A percentile compares a stretch with the other conserved stretches of the same genome.
Evolutionary conservation across 2,797 vertebrate genomes (phyloP).

Genomic region (Enteromius trimaculatus): DNA sequence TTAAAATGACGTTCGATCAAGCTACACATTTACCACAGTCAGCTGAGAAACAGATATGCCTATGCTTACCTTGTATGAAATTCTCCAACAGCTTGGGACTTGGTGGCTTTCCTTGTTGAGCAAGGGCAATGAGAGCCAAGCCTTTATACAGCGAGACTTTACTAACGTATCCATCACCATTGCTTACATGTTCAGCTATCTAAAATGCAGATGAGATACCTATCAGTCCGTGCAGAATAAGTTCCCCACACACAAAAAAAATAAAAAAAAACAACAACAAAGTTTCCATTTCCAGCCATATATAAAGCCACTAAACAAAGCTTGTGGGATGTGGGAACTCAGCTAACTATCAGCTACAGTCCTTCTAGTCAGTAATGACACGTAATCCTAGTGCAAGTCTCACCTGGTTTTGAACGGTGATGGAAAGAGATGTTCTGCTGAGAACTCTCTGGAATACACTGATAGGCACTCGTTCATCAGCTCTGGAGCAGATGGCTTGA

Average conservation of each 20-base stretch:
- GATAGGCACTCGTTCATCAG: conserved; percentile 76
- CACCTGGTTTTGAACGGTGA: conserved; percentile 75
- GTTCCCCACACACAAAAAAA: background rate
- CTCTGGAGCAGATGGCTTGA: conserved; percentile 77
- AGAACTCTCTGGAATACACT: conserved; percentile 80
- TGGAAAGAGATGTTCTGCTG: conserved; percentile 74
- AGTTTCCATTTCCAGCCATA: background rate
- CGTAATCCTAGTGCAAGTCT: background rate
- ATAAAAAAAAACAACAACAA: background rate
- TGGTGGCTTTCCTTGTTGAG: conserved; percentile 82
- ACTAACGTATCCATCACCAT: conserved; percentile 75
- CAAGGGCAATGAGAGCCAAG: conserved; percentile 78
- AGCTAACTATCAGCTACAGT: background rate
- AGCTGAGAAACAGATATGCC: conserved; percentile 20
- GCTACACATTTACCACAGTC: conserved; percentile 56
- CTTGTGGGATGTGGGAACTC: background rate
- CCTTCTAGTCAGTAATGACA: background rate
- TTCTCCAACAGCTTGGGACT: conserved; percentile 80
- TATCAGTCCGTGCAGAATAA: background rate
- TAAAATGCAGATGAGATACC: conserved; percentile 49
- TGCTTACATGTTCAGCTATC: conserved; percentile 78
- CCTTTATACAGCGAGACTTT: conserved; percentile 80
- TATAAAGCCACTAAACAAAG: background rate
- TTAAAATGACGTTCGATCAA: conserved; percentile 67
- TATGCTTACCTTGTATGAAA: conserved; percentile 77